phyloP scores from a whole-genome alignment of 2,113 vertebrate genomes.

The Microtus oregoni region DNA sequence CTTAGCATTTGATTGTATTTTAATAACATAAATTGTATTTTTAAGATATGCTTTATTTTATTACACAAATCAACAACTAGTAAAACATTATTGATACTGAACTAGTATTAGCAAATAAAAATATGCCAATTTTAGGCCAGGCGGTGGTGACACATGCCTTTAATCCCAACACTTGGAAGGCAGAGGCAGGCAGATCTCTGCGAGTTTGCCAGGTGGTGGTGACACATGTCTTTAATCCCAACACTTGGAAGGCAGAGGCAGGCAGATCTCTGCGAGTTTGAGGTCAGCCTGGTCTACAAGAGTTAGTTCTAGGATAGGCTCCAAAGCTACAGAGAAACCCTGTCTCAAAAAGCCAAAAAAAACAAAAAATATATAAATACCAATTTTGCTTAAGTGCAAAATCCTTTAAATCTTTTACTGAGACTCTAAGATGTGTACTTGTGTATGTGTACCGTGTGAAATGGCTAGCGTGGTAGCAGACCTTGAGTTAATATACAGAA shows the following conservation, averaged over 20 bases:
- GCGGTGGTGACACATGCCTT: too few species aligned
- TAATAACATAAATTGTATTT: conserved; percentile 12
- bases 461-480: background rate
- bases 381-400: background rate
- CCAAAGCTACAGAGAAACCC: too few species aligned
- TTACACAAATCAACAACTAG: background rate
- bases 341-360: too few species aligned
- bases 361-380: background rate
- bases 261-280: too few species aligned
- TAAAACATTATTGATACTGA: conserved; percentile 29
- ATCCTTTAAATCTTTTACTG: background rate
- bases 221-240: too few species aligned
- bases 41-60: background rate
- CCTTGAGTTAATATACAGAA: background rate
- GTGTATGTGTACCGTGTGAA: background rate
- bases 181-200: too few species aligned
- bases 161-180: too few species aligned
- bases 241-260: too few species aligned
- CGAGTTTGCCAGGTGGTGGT: too few species aligned
- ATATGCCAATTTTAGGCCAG: background rate
- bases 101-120: conserved; percentile 45
- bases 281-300: too few species aligned
- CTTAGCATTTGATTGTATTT: conserved; percentile 35
- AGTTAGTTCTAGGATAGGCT: too few species aligned
- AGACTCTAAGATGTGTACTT: background rate